Percentiles rank a stretch among this genome's conserved stretches.
These are phyloP conservation scores for Urocolius indicus DNA, from an alignment of 2,113 vertebrate species.

Conservation along the genomic window DNA sequence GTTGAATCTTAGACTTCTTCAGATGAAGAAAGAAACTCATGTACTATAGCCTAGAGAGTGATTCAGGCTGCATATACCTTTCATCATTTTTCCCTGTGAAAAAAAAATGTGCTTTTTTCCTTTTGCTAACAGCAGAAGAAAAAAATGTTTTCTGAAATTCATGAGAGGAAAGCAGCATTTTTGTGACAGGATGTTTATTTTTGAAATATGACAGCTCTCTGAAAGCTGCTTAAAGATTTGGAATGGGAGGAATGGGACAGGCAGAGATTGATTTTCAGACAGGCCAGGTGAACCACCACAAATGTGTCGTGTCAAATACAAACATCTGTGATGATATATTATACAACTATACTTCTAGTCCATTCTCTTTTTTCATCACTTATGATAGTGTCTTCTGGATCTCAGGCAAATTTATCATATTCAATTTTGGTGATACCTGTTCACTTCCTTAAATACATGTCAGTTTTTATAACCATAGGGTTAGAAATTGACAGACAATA, in stretches of 20 bases:
- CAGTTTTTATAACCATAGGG: not conserved
- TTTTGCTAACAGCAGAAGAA: not conserved
- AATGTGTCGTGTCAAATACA: not conserved
- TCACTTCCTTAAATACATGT: not conserved
- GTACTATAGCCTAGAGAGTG: not conserved
- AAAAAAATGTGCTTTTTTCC: not conserved
- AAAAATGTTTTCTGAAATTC: not conserved
- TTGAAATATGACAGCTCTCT: not conserved
- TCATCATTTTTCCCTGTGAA: not conserved
- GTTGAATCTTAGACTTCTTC: not conserved
- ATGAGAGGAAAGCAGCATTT: not conserved
- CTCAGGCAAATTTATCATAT: constrained; percentile 54
- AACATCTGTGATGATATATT: not conserved
- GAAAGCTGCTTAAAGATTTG: not conserved
- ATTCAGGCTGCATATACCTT: not conserved
- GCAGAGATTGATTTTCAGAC: fast-evolving
- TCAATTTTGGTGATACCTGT: constrained; percentile 15
- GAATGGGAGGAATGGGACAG: not conserved
- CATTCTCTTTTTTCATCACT: constrained; percentile 16
- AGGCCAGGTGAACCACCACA: not conserved
- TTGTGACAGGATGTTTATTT: not conserved
- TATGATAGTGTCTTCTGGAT: constrained; percentile 48
- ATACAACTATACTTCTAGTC: constrained; percentile 13
- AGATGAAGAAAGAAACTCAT: not conserved
- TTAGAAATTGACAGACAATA: not conserved